Percentiles rank a stretch among this genome's conserved stretches.
These are phyloP conservation scores for Microctonus hyperodae DNA, from an alignment of 2,888 invertebrate genomes.

Conservation along the genomic window DNA sequence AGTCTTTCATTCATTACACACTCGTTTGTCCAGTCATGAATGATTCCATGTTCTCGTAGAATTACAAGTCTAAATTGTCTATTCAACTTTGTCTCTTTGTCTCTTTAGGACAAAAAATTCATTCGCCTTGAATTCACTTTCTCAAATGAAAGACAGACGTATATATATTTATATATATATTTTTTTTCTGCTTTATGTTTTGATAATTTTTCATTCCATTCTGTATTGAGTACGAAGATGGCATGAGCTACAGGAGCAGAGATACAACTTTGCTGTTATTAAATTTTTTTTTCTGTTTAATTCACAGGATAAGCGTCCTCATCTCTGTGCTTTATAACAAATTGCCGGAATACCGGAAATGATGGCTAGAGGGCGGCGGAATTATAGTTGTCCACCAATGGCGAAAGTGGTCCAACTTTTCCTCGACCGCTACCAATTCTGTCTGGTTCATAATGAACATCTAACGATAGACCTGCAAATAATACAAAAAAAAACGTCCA, in stretches of 20 bases:
- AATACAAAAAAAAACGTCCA: slow-evolving; percentile 16
- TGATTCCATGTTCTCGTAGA: too few relatives aligned
- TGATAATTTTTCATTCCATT: slow-evolving; percentile 5
- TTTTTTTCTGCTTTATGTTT: too few relatives aligned
- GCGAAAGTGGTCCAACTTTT: slow-evolving; percentile 79
- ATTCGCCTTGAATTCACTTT: slow-evolving; percentile 11
- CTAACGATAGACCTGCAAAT: slow-evolving; percentile 72
- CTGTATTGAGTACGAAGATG: slow-evolving; percentile 17
- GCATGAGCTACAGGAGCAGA: slow-evolving; percentile 33
- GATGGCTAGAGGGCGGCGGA: slow-evolving; percentile 75
- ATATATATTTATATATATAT: too few relatives aligned
- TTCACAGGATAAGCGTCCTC: slow-evolving; percentile 43
- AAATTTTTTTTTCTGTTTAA: slow-evolving; percentile 6
- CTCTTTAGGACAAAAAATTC: not conserved
- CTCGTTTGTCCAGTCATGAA: not conserved
- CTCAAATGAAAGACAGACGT: slow-evolving; percentile 11
- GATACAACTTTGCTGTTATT: slow-evolving; percentile 24
- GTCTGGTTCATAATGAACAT: slow-evolving; percentile 84
- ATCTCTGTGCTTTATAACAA: slow-evolving; percentile 37
- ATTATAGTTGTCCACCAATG: slow-evolving; percentile 77
- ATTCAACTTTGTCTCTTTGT: not conserved
- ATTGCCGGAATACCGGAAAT: slow-evolving; percentile 31
- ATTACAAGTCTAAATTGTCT: not conserved
- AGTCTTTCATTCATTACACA: not conserved
- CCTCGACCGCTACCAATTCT: slow-evolving; percentile 70